phyloP scores from a whole-genome alignment of 2,113 vertebrate genomes.

The Saguinus midas region DNA sequence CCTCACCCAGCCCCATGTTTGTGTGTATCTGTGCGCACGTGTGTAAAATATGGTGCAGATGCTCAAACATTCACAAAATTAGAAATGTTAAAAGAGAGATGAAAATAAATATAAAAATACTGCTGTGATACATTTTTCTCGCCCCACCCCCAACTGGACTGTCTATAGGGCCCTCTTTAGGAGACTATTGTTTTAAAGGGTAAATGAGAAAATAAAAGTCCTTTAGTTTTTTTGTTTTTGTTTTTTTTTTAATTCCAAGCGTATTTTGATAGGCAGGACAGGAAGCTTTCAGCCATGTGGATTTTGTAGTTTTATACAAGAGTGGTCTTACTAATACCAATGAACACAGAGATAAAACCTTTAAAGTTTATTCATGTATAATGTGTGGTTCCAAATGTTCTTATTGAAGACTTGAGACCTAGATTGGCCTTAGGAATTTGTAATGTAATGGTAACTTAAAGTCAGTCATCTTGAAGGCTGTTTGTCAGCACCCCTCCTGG shows the following conservation, averaged over 20 bases:
- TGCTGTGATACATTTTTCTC: too few species aligned
- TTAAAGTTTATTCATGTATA: neutral
- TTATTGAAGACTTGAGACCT: neutral
- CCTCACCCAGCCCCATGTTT: neutral
- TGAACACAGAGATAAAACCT: neutral
- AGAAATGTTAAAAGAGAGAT: neutral
- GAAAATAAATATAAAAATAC: too few species aligned
- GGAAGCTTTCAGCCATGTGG: neutral
- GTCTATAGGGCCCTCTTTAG: neutral
- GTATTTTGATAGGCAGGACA: neutral
- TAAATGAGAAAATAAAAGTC: neutral
- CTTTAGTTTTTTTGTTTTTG: neutral
- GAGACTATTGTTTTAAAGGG: neutral
- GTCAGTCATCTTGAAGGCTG: neutral
- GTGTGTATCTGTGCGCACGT: neutral
- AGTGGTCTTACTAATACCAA: neutral
- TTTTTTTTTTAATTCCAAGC: neutral
- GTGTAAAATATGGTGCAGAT: neutral
- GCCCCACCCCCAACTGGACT: fast-evolving
- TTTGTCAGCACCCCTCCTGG: neutral
- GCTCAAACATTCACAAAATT: neutral
- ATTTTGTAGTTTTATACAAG: neutral
- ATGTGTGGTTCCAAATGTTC: neutral
- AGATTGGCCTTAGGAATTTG: neutral
- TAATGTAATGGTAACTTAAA: neutral